Evolutionary conservation across 2,888 invertebrate genomes (phyloP).

Genomic region (Agrotis puta): DNA sequence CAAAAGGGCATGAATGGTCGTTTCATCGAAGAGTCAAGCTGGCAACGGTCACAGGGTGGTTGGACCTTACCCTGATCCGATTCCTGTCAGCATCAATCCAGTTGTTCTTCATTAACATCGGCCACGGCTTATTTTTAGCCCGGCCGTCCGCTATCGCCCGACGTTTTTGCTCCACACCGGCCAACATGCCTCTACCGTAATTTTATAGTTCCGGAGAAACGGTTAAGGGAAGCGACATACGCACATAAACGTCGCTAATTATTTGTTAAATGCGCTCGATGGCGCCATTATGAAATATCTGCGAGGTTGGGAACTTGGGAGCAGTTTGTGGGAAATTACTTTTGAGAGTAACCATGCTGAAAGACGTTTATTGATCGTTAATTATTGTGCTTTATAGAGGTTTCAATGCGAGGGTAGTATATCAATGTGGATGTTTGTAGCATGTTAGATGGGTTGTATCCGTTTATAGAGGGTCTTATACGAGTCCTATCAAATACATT

Average conservation of each 20-base stretch:
- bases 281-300: slow-evolving; percentile 82
- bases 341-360: slow-evolving; percentile 42
- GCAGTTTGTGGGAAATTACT: slow-evolving; percentile 58
- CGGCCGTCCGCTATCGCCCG: slow-evolving; percentile 70
- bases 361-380: slow-evolving; percentile 53
- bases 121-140: slow-evolving; percentile 79
- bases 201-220: slow-evolving; percentile 87
- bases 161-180: slow-evolving; percentile 75
- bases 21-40: slow-evolving; percentile 13
- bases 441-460: slow-evolving; percentile 39
- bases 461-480: slow-evolving; percentile 72
- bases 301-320: slow-evolving; percentile 67
- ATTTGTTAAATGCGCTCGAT: slow-evolving; percentile 76
- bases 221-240: slow-evolving; percentile 79
- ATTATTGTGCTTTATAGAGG: slow-evolving; percentile 46
- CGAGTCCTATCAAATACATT: slow-evolving; percentile 32
- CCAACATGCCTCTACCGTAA: slow-evolving; percentile 77
- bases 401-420: slow-evolving; percentile 33
- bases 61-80: slow-evolving; percentile 69
- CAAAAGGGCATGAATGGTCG: slow-evolving; percentile 11
- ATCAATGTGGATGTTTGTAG: slow-evolving; percentile 41
- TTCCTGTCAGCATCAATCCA: slow-evolving; percentile 75
- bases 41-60: slow-evolving; percentile 48
- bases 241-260: slow-evolving; percentile 79
- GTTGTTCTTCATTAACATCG: slow-evolving; percentile 80